Conservation (phyloP, 1,140 invertebrate genomes). For the Solenopsis invicta region DNA sequence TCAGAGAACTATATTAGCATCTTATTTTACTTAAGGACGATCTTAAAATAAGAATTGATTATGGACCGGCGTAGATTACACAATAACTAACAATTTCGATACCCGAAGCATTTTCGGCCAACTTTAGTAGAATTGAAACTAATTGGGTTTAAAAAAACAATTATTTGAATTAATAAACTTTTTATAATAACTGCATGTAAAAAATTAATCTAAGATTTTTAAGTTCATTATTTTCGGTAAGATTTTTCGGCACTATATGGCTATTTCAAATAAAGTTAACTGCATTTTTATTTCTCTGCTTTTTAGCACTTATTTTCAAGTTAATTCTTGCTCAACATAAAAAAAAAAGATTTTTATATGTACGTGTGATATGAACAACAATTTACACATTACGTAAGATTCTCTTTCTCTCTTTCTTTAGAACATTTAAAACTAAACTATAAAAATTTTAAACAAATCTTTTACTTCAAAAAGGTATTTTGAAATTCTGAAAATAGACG, state of each 20-base stretch:
- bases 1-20: too few species aligned
- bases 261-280: conserved; percentile 8
- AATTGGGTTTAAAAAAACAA: not conserved
- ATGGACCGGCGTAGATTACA: not conserved
- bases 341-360: not conserved
- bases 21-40: too few species aligned
- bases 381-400: not conserved
- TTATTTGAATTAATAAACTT: too few species aligned
- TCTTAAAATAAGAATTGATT: too few species aligned
- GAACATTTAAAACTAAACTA: not conserved
- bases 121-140: not conserved
- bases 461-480: not conserved
- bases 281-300: not conserved
- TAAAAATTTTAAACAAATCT: not conserved
- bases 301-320: not conserved
- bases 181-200: too few species aligned
- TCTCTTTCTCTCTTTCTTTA: not conserved
- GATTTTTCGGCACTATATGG: not conserved
- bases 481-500: not conserved
- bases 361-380: not conserved
- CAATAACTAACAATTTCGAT: conserved; percentile 31
- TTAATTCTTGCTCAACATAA: not conserved
- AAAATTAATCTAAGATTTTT: too few species aligned
- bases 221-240: not conserved
- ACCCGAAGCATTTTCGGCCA: not conserved